phyloP scores from a whole-genome alignment of 2,113 vertebrate genomes.

The Apaloderma vittatum region DNA sequence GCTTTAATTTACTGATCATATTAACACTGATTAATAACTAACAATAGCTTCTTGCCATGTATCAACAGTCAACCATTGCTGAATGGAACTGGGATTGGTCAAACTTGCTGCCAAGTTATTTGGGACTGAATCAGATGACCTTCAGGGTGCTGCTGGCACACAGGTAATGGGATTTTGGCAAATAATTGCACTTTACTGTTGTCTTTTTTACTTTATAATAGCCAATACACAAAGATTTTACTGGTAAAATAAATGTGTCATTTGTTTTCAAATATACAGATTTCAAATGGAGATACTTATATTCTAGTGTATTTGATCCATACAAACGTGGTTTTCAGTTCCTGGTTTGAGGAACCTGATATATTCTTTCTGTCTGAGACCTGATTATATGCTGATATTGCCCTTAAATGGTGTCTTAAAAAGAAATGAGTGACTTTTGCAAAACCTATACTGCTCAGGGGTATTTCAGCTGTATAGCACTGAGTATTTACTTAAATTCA shows the following conservation, averaged over 20 bases:
- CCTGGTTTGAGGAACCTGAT: background rate
- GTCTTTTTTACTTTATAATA: background rate
- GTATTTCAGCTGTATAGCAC: background rate
- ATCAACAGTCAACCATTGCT: slow-evolving; percentile 90
- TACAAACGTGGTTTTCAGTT: background rate
- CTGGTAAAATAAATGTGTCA: background rate
- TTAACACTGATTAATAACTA: slow-evolving; percentile 98
- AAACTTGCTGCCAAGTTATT: slow-evolving; percentile 87
- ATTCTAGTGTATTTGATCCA: background rate
- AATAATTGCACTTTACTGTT: background rate
- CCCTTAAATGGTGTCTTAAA: background rate
- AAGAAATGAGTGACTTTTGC: background rate
- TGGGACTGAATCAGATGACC: slow-evolving; percentile 88
- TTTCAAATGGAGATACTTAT: background rate
- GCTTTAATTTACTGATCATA: slow-evolving; percentile 92
- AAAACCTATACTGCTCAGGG: background rate
- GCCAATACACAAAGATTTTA: background rate
- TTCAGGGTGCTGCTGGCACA: slow-evolving; percentile 89
- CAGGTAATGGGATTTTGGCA: slow-evolving; percentile 84
- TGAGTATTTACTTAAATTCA: background rate
- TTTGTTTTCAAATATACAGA: background rate
- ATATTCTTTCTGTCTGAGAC: background rate
- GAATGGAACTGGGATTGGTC: slow-evolving; percentile 93
- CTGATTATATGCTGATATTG: background rate
- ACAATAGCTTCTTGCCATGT: slow-evolving; percentile 88